Base-by-base conservation (phyloP, 2,888 invertebrate genomes). In the Disparrhopalites patrizii region DNA sequence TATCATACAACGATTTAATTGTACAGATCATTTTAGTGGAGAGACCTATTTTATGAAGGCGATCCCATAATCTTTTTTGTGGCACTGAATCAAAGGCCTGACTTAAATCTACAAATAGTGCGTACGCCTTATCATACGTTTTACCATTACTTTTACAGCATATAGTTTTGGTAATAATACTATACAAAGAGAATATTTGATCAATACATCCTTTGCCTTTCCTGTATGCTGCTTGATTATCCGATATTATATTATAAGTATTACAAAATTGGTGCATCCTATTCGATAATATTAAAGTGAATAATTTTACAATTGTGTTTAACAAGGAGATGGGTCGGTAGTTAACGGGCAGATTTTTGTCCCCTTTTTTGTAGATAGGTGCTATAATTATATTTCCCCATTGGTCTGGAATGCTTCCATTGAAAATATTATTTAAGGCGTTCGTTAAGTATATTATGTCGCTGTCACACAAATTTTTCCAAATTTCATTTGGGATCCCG, bases 271-370 rank as follows among this genome's bases (percentile, higher is more conserved):
- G 13, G 3, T 15, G 8, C 13, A 63, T 4, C 23, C 62, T 15
- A 3, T 28, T 28, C 5, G 33, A 5, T 0, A 63, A 1, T 2
- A 63, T 23, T 1, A 15, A n/a, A 1, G 63, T 63, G 23, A 56
- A 63, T 7, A 43, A 5, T 56, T 63, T 63, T 28, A 43, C 3
- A 7, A 56, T 43, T 10, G 38, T 38, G 3, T 63, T 56, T 2
- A 64, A n/a, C 4, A 64, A 20, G 1, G 64, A 57, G 7, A 64
- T 64, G 5, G 47, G 56, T 25, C 64, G 31, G 20, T 57, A 64
- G 28, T 64, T 64, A 5, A 2, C 31, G 1, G 55, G 47, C 2
- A 56, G 7, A 8, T 23, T 2, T 15, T 20, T 3, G 27, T 56
- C 27, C 1, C 64, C 64, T 38, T 57, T 64, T 38, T 64, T 64